These are phyloP conservation scores for Empidonax traillii DNA, from an alignment of 2,113 vertebrate genomes.

Conservation along the genomic window DNA sequence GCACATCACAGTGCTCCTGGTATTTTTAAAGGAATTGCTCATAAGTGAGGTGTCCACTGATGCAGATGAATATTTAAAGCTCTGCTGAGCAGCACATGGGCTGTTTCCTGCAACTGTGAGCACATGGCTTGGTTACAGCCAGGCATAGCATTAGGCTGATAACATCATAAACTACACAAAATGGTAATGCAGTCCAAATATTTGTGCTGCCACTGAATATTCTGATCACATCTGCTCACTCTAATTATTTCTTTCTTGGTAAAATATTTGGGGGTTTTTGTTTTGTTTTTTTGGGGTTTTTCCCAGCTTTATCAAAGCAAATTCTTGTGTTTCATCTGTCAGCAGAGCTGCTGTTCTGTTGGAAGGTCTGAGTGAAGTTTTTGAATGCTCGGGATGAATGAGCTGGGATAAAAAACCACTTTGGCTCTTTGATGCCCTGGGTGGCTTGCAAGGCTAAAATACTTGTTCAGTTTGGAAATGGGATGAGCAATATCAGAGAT, in stretches of 20 bases:
- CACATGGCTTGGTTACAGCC: background rate
- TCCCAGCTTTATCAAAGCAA: background rate
- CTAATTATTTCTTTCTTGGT: background rate
- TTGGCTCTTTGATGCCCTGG: background rate
- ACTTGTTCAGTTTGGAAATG: background rate
- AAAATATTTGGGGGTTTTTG: background rate
- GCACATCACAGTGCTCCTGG: background rate
- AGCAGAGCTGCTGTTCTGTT: background rate
- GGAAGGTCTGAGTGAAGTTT: slow-evolving; percentile 12
- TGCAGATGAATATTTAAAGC: slow-evolving; percentile 20
- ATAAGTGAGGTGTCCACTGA: background rate
- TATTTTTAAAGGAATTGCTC: background rate
- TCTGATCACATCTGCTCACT: background rate
- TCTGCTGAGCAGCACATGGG: background rate
- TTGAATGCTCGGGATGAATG: background rate
- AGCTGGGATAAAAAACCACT: background rate
- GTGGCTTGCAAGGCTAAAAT: background rate
- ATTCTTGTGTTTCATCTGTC: background rate
- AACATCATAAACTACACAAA: background rate
- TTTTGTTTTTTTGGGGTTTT: background rate
- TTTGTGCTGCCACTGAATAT: background rate
- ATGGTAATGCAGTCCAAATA: background rate
- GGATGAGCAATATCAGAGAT: background rate
- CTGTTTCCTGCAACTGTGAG: background rate
- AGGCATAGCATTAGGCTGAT: background rate